Base-by-base conservation (phyloP, 2,113 vertebrate species). In the Pelusios castaneus region DNA sequence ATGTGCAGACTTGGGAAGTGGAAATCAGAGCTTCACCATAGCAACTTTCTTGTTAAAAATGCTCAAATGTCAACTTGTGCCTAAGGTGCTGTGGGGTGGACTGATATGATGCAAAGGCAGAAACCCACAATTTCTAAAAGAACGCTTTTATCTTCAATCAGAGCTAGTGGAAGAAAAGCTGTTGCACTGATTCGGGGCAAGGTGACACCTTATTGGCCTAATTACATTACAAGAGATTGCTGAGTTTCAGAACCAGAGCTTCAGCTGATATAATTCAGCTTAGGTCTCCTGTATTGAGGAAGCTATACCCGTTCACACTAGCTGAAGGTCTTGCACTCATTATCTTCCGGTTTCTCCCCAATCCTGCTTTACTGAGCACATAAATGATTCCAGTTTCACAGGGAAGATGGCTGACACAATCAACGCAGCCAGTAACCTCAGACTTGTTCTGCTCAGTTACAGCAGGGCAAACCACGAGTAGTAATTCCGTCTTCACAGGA, bases 41-140 rank as follows among this genome's bases (percentile, higher is more conserved):
- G 93, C 90, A 97, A 96, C 94, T 97, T 95, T 76, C 25, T 85
- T 91, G 88, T 85, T 56, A 88, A 93, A 95, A 94, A 47, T 22
- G 49, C 87, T 93, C 54, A 95, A 93, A 97, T 95, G 88, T 95
- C 97, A 97, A 73, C 67, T 91, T 92, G 60, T 95, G 93, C 96
- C 92, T 31, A 0, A 29, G 95, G 88, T 87, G 87, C 10, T 0
- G 0, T 3, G 25, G 60, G 63, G 87, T 88, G 86, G 67, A 34
- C 43, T 80, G 70, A 80, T 31, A 7, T 8, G 84, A 82, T 13
- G 67, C 24, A 83, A 89, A 94, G 85, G n/a, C 75, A 96, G 90
- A 97, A 86, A 29, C 29, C 77, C 70, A 84, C 78, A 56, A 34
- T 78, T 54, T 80, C 80, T 88, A 87, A 79, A 84, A 89, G 27